Conservation (phyloP, 2,888 invertebrate genomes). For the Creontiades dilutus region DNA sequence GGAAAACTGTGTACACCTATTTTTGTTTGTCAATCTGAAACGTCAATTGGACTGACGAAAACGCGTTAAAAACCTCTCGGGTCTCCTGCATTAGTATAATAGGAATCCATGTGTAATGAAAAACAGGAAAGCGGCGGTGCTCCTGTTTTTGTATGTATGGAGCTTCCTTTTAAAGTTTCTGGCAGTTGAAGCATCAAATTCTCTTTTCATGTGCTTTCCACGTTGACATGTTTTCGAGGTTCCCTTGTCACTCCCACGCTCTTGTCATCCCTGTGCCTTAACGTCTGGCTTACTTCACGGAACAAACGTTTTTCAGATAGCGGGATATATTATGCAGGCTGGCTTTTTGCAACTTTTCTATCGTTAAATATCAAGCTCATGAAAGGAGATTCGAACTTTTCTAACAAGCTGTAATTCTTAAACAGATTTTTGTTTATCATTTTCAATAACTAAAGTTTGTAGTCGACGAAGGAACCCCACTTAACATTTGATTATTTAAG, state of each 20-base stretch:
- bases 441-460: no score
- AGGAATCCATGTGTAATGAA: conserved; percentile 45
- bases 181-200: conserved; percentile 10
- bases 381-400: no score
- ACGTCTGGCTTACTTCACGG: no score
- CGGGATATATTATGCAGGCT: no score
- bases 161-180: neutral
- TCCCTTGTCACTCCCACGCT: neutral
- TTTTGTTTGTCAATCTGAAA: conserved; percentile 54
- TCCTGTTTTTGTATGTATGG: conserved; percentile 10
- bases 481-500: no score
- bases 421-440: no score
- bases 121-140: conserved; percentile 37
- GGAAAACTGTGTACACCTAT: conserved; percentile 58
- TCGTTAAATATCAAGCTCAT: no score
- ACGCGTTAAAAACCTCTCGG: conserved; percentile 21
- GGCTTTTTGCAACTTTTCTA: no score
- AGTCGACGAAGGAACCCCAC: no score
- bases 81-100: conserved; percentile 52
- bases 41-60: conserved; percentile 37
- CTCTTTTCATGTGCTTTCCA: conserved; percentile 24
- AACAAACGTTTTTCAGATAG: no score
- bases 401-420: no score
- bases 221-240: conserved; percentile 21
- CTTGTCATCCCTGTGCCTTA: neutral